phyloP scores from a whole-genome alignment of 64 coral and sea anemone species.

The Pocillopora verrucosa region DNA sequence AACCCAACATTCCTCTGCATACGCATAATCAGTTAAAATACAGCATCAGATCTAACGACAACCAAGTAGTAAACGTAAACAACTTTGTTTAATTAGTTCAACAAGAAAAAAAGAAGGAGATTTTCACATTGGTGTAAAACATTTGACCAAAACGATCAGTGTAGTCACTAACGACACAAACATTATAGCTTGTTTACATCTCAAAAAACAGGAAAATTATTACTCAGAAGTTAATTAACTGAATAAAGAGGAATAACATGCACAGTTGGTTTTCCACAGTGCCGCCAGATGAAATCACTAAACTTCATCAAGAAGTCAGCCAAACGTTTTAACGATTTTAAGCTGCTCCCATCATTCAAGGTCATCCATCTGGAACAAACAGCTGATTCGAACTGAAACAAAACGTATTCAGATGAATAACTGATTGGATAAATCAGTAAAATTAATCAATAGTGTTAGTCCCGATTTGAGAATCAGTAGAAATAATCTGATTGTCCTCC shows the following conservation, averaged over 20 bases:
- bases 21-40: too few species aligned
- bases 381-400: conserved; percentile 10
- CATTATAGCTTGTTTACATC: too few species aligned
- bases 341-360: conserved; percentile 26
- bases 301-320: conserved; percentile 24
- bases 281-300: conserved; percentile 26
- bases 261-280: conserved; percentile 30
- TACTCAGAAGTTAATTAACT: neutral
- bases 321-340: conserved; percentile 6
- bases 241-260: neutral
- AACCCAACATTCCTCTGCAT: too few species aligned
- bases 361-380: conserved; percentile 24
- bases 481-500: neutral
- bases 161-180: too few species aligned
- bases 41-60: too few species aligned
- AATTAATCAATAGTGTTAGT: neutral
- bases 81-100: too few species aligned
- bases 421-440: neutral
- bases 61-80: too few species aligned
- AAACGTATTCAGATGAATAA: neutral
- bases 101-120: too few species aligned
- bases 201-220: too few species aligned
- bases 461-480: neutral
- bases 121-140: too few species aligned
- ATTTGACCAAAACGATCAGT: too few species aligned